Conservation (phyloP, 2,797 vertebrate species). For the Characodon lateralis region DNA sequence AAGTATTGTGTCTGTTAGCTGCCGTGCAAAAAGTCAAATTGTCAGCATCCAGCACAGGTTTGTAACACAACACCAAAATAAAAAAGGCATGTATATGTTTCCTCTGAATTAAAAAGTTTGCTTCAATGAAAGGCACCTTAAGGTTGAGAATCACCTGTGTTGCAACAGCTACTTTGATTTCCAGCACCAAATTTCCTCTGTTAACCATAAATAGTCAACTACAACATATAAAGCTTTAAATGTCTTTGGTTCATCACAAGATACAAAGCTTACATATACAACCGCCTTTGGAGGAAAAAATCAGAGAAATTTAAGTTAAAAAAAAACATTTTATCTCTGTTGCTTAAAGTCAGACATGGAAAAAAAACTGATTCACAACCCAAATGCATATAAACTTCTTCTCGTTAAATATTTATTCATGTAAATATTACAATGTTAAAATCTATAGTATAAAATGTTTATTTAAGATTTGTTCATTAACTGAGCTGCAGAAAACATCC, state of each 20-base stretch:
- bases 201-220: background rate
- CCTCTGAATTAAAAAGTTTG: background rate
- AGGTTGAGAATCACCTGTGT: background rate
- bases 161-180: slow-evolving; percentile 6
- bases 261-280: background rate
- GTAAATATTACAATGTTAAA: background rate
- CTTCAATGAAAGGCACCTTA: slow-evolving; percentile 2
- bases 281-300: background rate
- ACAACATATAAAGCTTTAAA: background rate
- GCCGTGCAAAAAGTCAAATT: background rate
- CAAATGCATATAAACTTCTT: background rate
- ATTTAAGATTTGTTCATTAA: background rate
- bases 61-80: background rate
- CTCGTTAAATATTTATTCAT: background rate
- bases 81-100: background rate
- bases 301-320: background rate
- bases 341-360: background rate
- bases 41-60: background rate
- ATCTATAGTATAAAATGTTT: background rate
- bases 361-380: background rate
- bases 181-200: slow-evolving; percentile 24
- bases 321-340: background rate
- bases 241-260: slow-evolving; percentile 29
- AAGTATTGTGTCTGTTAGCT: background rate
- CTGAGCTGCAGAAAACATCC: background rate